Evolutionary conservation across 2,888 invertebrate species (phyloP).

Genomic region (Ectemnius cavifrons): DNA sequence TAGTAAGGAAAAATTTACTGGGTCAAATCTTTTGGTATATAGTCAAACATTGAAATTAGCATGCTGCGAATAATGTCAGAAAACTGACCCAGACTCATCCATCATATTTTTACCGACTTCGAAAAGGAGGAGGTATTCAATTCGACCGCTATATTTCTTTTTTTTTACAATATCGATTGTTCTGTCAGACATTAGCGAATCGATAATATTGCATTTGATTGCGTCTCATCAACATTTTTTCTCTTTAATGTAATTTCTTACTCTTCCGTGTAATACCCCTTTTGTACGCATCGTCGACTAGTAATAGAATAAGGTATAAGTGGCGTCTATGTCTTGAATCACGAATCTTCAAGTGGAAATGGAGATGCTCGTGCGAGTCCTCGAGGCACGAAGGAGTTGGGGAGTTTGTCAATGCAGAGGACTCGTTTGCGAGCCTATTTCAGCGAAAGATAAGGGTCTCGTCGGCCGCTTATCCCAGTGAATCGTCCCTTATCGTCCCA

Average conservation of each 20-base stretch:
- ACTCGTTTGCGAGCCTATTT: constrained; percentile 25
- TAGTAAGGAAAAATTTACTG: no score
- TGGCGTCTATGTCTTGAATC: background rate
- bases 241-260: background rate
- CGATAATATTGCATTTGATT: no score
- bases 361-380: constrained; percentile 13
- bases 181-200: no score
- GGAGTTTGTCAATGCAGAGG: constrained; percentile 37
- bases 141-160: no score
- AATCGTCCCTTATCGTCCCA: constrained; percentile 59
- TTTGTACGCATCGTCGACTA: background rate
- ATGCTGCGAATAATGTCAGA: no score
- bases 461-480: constrained; percentile 34
- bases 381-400: background rate
- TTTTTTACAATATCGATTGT: no score
- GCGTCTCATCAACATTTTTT: background rate
- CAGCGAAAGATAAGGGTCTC: constrained; percentile 31
- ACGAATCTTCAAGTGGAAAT: constrained; percentile 1
- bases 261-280: background rate
- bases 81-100: no score
- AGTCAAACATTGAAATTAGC: no score
- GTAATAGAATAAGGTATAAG: background rate
- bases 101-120: no score
- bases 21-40: no score
- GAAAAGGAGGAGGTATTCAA: no score